Conservation (phyloP, 2,113 vertebrate genomes). For the Thoracochromis brauschi region DNA sequence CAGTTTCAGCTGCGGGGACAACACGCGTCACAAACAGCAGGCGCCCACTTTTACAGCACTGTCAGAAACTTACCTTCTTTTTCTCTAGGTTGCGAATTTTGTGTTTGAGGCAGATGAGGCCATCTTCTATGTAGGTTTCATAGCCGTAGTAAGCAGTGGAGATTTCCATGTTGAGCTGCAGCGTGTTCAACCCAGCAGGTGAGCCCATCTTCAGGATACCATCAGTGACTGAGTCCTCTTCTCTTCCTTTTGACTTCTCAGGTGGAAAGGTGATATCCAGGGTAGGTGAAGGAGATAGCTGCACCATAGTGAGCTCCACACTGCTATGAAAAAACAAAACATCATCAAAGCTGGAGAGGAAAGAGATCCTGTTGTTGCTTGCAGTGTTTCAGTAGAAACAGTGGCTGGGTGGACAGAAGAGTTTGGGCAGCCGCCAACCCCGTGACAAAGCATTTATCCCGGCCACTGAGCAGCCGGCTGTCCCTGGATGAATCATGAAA, state of each 20-base stretch:
- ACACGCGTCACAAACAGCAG: not conserved
- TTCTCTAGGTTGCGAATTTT: constrained; percentile 98
- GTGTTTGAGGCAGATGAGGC: constrained; percentile 94
- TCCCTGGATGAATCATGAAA: not conserved
- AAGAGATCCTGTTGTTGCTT: not conserved
- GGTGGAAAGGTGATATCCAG: constrained; percentile 58
- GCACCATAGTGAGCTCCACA: constrained; percentile 78
- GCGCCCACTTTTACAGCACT: not conserved
- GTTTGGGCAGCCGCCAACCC: constrained; percentile 6
- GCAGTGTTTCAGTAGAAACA: not conserved
- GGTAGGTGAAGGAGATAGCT: constrained; percentile 73
- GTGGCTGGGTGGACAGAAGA: not conserved
- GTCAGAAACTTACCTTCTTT: constrained; percentile 80
- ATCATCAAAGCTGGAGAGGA: not conserved
- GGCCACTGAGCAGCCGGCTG: not conserved
- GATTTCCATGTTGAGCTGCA: constrained; percentile 68
- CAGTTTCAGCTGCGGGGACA: constrained; percentile 74
- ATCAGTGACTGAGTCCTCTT: constrained; percentile 7
- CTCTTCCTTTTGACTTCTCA: constrained; percentile 49
- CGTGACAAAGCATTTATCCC: constrained; percentile 36
- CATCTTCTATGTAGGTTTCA: constrained; percentile 89
- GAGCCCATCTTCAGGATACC: not conserved
- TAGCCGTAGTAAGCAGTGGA: constrained; percentile 80
- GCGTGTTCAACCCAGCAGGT: constrained; percentile 43
- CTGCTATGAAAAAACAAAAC: not conserved